Conservation (phyloP, 2,113 vertebrate species). For the Hippocampus zosterae region DNA sequence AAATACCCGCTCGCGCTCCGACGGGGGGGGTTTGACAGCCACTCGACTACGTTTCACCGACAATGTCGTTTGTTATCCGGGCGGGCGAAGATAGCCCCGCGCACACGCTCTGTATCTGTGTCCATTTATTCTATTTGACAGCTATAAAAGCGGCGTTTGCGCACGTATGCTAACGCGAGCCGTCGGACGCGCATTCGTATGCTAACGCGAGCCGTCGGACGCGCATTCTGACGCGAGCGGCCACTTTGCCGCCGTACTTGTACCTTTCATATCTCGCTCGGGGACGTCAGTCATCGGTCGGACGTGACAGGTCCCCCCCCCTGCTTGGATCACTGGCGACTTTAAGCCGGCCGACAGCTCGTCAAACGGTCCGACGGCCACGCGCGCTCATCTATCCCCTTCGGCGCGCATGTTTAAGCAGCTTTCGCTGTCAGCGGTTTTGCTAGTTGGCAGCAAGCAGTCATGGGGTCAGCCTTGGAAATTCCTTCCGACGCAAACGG, state of each 20-base stretch:
- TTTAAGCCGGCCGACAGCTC: slow-evolving; percentile 57
- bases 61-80: slow-evolving; percentile 39
- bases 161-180: slow-evolving; percentile 10
- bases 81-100: slow-evolving; percentile 11
- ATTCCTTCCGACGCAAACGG: slow-evolving; percentile 11
- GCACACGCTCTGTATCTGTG: slow-evolving; percentile 2
- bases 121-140: slow-evolving; percentile 37
- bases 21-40: slow-evolving; percentile 26
- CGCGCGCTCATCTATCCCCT: slow-evolving; percentile 48
- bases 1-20: slow-evolving; percentile 13
- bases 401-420: slow-evolving; percentile 27
- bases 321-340: slow-evolving; percentile 49
- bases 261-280: slow-evolving; percentile 31
- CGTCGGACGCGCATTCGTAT: neutral
- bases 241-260: slow-evolving; percentile 25
- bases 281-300: slow-evolving; percentile 44
- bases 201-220: neutral
- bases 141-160: slow-evolving; percentile 9
- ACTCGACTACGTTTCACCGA: slow-evolving; percentile 26
- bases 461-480: slow-evolving; percentile 32
- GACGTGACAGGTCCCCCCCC: slow-evolving; percentile 48
- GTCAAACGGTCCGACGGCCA: slow-evolving; percentile 55
- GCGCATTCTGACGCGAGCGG: neutral
- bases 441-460: slow-evolving; percentile 34
- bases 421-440: slow-evolving; percentile 42